These are phyloP conservation scores for Bergia sp. DNA, from an alignment of 92 coral and sea anemone species.

Conservation along the genomic window DNA sequence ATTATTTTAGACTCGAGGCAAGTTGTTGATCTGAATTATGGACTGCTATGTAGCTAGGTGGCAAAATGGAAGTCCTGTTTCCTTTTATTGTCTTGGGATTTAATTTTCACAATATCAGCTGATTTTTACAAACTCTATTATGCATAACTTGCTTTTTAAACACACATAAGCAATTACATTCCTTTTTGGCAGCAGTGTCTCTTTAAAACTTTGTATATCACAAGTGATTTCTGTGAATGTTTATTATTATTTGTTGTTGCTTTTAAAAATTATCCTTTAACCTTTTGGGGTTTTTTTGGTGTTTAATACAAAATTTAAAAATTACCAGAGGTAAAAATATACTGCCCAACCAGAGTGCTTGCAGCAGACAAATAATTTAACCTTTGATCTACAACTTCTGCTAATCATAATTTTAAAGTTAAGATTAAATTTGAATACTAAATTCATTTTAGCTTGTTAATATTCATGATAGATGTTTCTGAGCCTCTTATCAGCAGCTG, in stretches of 20 bases:
- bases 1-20: no score
- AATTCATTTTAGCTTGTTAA: slow-evolving; percentile 64
- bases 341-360: neutral
- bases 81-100: no score
- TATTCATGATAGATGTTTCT: slow-evolving; percentile 65
- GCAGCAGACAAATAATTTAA: neutral
- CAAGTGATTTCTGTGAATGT: neutral
- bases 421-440: slow-evolving; percentile 68
- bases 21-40: no score
- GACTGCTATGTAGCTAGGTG: neutral
- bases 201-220: neutral
- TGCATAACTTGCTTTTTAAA: neutral
- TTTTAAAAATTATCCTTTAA: neutral
- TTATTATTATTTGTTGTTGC: neutral
- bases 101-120: neutral
- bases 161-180: neutral
- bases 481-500: slow-evolving; percentile 74
- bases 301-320: neutral
- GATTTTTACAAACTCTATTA: neutral
- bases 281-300: neutral
- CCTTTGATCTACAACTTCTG: neutral
- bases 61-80: neutral
- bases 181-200: neutral
- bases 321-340: neutral
- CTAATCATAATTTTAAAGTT: neutral